These are phyloP conservation scores for Apodemus speciosus DNA, from an alignment of 2,113 vertebrate genomes.

Conservation along the genomic window DNA sequence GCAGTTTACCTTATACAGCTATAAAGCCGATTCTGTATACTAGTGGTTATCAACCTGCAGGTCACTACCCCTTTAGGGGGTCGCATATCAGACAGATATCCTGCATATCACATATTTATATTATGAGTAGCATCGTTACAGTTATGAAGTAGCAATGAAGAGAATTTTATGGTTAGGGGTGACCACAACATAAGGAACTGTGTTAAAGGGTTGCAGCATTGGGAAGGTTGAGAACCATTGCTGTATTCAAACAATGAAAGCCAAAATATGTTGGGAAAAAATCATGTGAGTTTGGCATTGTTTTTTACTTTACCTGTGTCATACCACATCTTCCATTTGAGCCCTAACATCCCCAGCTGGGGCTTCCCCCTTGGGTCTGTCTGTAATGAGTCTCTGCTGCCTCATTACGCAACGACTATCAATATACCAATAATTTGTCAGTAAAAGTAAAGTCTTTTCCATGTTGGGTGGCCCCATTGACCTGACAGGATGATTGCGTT, in stretches of 20 bases:
- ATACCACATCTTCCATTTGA: neutral
- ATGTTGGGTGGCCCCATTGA: neutral
- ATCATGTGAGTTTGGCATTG: neutral
- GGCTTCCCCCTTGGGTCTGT: neutral
- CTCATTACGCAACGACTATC: neutral
- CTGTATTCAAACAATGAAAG: neutral
- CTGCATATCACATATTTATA: neutral
- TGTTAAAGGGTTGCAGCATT: neutral
- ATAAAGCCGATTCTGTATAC: neutral
- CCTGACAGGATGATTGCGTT: neutral
- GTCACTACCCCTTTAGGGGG: neutral
- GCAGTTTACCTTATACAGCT: neutral
- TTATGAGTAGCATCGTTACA: neutral
- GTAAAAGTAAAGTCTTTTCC: neutral
- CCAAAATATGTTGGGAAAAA: neutral
- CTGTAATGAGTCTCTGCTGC: neutral
- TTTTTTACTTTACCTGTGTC: neutral
- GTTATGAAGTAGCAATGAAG: neutral
- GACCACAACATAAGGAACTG: neutral
- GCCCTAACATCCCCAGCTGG: too few relatives aligned
- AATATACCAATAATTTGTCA: neutral
- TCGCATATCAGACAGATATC: neutral
- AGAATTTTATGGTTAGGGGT: neutral
- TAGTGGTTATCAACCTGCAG: neutral
- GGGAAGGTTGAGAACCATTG: neutral